A percentile compares a stretch with the other conserved stretches of the same genome.
Conservation (phyloP, 2,797 vertebrate species). For the Tiaroga cobitis region DNA sequence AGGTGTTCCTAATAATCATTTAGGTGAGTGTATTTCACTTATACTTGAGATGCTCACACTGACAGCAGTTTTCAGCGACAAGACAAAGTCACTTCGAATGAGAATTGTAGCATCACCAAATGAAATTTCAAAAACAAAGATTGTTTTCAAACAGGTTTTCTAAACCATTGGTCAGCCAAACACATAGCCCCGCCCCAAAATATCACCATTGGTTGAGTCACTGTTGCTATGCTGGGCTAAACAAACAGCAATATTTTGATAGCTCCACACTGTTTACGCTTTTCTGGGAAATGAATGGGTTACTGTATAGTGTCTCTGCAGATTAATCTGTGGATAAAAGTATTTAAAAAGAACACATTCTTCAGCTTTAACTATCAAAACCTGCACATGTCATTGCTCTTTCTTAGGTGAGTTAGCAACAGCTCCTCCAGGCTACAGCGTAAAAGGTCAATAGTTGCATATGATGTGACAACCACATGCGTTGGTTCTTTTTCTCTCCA, state of each 20-base stretch:
- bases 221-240: neutral
- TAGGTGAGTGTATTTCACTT: neutral
- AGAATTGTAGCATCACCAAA: neutral
- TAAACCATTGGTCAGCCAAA: neutral
- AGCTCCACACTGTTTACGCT: neutral
- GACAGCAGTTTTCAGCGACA: neutral
- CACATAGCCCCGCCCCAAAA: neutral
- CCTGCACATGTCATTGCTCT: neutral
- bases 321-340: neutral
- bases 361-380: neutral
- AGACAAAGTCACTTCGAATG: neutral
- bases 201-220: neutral
- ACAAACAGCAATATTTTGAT: conserved; percentile 1
- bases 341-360: neutral
- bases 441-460: neutral
- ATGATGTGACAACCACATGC: neutral
- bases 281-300: neutral
- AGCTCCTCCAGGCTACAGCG: neutral
- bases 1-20: too few species aligned
- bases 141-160: conserved; percentile 5
- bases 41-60: neutral
- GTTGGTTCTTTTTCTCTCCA: neutral
- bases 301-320: neutral
- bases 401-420: neutral
- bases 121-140: neutral